Evolutionary conservation across 2,113 vertebrate species (phyloP).

Genomic region (Loxodonta africana): DNA sequence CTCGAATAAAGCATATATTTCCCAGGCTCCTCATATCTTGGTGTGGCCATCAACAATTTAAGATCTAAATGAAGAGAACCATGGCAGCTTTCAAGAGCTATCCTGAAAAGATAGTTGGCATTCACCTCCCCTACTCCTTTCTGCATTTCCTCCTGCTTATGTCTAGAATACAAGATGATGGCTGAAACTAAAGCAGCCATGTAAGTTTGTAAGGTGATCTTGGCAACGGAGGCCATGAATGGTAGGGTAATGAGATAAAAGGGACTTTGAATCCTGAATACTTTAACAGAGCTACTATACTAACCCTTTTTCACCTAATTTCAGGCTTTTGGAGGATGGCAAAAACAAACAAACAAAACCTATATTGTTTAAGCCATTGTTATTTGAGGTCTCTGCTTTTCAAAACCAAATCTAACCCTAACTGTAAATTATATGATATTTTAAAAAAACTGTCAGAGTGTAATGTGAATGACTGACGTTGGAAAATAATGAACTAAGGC

Average conservation of each 20-base stretch:
- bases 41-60: background rate
- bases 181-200: background rate
- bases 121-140: background rate
- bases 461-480: background rate
- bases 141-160: background rate
- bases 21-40: background rate
- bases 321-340: background rate
- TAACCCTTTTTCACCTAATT: background rate
- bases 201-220: background rate
- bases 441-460: background rate
- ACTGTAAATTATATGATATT: background rate
- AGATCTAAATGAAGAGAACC: background rate
- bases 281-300: background rate
- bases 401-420: constrained; percentile 20
- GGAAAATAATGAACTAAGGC: background rate
- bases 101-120: background rate
- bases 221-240: background rate
- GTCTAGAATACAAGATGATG: background rate
- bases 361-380: background rate
- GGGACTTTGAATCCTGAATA: background rate
- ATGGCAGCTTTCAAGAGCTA: background rate
- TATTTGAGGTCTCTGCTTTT: background rate
- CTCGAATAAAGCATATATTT: constrained; percentile 26
- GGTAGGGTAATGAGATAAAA: background rate
- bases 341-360: background rate